Evolutionary conservation across 2,888 invertebrate species (phyloP).

Genomic region (Metallyticus violacea): DNA sequence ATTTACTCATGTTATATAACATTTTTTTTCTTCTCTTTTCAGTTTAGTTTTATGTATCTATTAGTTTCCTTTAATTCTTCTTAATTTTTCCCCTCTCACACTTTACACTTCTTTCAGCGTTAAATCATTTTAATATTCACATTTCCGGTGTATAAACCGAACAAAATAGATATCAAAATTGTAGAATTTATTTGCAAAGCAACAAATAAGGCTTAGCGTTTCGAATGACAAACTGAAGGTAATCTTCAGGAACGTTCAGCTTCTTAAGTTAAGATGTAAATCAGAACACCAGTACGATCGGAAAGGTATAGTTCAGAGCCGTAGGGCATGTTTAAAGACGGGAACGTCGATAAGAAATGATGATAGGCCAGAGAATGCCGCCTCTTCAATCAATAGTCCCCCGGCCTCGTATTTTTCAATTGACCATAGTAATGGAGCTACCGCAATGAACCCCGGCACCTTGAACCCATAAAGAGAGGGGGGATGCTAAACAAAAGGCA

Average conservation of each 20-base stretch:
- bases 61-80: no score
- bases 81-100: no score
- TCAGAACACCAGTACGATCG: neutral
- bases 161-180: no score
- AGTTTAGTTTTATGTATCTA: no score
- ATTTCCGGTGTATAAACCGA: no score
- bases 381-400: neutral
- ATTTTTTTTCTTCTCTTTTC: no score
- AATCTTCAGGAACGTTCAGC: neutral
- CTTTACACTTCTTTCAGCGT: no score
- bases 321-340: neutral
- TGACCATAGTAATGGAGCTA: constrained; percentile 1
- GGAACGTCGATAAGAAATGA: neutral
- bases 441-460: neutral
- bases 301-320: neutral
- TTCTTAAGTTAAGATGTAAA: neutral
- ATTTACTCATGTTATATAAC: no score
- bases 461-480: neutral
- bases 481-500: constrained; percentile 10
- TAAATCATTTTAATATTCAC: no score
- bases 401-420: constrained; percentile 7
- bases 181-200: no score
- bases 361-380: neutral
- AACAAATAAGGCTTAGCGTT: no score
- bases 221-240: no score